phyloP scores from a whole-genome alignment of 2,113 vertebrate species.

The Oryzias woworae region DNA sequence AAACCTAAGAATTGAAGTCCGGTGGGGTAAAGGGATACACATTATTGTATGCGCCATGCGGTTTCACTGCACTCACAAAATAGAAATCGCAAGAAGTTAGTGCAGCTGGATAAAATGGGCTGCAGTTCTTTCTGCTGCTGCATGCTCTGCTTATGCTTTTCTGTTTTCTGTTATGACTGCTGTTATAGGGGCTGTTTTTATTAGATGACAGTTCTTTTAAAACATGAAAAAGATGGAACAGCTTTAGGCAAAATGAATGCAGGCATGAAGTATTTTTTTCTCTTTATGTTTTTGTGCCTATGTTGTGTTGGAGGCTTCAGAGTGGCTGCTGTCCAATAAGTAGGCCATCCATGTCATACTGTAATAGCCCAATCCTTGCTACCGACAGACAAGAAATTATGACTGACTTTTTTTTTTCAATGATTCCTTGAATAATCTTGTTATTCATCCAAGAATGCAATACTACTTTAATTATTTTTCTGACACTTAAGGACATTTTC shows the following conservation, averaged over 20 bases:
- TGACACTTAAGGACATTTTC: not conserved
- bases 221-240: slow-evolving; percentile 22
- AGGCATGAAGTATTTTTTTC: slow-evolving; percentile 46
- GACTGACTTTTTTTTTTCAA: not conserved
- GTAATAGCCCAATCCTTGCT: slow-evolving; percentile 40
- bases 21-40: slow-evolving; percentile 13
- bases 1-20: slow-evolving; percentile 7
- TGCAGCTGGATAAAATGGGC: slow-evolving; percentile 17
- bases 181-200: slow-evolving; percentile 1
- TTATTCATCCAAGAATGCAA: not conserved
- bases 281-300: slow-evolving; percentile 48
- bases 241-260: slow-evolving; percentile 34
- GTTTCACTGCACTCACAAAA: slow-evolving; percentile 11
- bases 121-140: slow-evolving; percentile 6
- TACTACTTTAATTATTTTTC: too few relatives aligned
- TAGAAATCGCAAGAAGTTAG: slow-evolving; percentile 26
- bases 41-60: slow-evolving; percentile 16
- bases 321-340: slow-evolving; percentile 62
- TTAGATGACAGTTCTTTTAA: slow-evolving; percentile 19
- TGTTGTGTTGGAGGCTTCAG: slow-evolving; percentile 62
- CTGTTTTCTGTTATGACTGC: slow-evolving; percentile 5
- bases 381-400: slow-evolving; percentile 20
- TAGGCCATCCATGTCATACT: slow-evolving; percentile 56
- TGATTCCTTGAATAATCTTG: not conserved
- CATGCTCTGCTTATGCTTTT: slow-evolving; percentile 17